Conservation (phyloP, 2,797 vertebrate species). For the Potorous gilbertii region DNA sequence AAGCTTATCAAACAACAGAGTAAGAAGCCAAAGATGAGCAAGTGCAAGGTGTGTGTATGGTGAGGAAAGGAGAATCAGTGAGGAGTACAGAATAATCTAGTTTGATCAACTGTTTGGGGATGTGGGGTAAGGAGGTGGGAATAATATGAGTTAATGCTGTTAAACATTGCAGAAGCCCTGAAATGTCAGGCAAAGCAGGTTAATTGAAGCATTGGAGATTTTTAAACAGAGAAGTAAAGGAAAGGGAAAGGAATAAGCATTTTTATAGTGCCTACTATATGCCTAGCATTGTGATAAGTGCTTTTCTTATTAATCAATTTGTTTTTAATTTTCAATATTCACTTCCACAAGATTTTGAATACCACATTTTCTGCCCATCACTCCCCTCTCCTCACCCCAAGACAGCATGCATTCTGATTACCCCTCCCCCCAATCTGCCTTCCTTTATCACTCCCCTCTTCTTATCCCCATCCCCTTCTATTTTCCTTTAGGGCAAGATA, state of each 20-base stretch:
- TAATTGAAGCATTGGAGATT: background rate
- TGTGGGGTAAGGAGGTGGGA: background rate
- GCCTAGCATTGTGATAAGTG: background rate
- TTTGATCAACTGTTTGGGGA: background rate
- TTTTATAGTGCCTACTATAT: background rate
- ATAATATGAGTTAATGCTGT: background rate
- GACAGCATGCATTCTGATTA: too few relatives aligned
- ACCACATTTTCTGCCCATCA: too few relatives aligned
- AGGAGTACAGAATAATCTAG: background rate
- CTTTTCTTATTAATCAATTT: too few relatives aligned
- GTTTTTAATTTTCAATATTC: too few relatives aligned
- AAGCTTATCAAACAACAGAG: background rate
- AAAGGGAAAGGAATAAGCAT: background rate
- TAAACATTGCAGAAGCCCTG: background rate
- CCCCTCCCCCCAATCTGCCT: too few relatives aligned
- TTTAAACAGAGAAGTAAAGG: background rate
- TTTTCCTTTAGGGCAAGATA: too few relatives aligned
- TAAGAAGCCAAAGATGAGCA: background rate
- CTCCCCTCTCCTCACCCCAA: too few relatives aligned
- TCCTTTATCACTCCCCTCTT: too few relatives aligned
- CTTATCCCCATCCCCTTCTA: too few relatives aligned
- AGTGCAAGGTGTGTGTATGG: background rate
- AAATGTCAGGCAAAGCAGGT: background rate
- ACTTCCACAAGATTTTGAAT: too few relatives aligned
- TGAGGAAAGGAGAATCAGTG: background rate